A percentile compares a stretch with the other conserved stretches of the same genome.
phyloP scores from a whole-genome alignment of 2,797 vertebrate genomes.

The Dryobates pubescens region DNA sequence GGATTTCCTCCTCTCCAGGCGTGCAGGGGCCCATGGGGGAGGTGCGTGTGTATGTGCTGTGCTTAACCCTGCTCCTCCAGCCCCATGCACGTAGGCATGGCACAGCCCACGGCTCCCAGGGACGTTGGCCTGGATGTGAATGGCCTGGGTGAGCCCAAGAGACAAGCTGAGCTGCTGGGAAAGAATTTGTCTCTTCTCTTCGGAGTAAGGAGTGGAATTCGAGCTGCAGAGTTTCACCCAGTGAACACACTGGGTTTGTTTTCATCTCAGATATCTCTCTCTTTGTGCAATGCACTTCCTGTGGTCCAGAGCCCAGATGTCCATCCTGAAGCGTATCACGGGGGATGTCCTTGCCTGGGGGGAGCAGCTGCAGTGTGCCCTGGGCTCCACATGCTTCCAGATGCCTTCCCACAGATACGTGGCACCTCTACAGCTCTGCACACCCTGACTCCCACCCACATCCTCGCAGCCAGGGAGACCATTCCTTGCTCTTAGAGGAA shows the following conservation, averaged over 20 bases:
- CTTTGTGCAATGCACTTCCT: not conserved
- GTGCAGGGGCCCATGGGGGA: not conserved
- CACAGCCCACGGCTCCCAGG: not conserved
- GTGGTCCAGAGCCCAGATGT: not conserved
- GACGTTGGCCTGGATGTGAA: not conserved
- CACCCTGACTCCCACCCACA: not conserved
- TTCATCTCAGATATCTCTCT: not conserved
- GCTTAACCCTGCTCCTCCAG: not conserved
- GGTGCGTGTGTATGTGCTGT: not conserved
- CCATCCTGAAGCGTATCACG: not conserved
- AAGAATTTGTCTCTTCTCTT: not conserved
- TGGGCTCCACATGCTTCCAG: not conserved
- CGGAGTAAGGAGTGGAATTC: not conserved
- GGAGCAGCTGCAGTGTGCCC: not conserved
- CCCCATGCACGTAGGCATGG: fast-evolving
- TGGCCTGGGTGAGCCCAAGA: not conserved
- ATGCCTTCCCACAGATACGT: not conserved
- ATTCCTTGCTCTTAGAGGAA: not conserved
- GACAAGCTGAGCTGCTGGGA: not conserved
- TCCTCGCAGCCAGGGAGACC: not conserved
- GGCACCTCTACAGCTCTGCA: not conserved
- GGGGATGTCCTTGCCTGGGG: not conserved
- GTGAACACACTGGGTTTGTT: not conserved
- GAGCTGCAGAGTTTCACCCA: not conserved
- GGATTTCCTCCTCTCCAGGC: conserved; percentile 22